Evolutionary conservation across 2,113 vertebrate genomes (phyloP).

Genomic region (Odobenus rosmarus): DNA sequence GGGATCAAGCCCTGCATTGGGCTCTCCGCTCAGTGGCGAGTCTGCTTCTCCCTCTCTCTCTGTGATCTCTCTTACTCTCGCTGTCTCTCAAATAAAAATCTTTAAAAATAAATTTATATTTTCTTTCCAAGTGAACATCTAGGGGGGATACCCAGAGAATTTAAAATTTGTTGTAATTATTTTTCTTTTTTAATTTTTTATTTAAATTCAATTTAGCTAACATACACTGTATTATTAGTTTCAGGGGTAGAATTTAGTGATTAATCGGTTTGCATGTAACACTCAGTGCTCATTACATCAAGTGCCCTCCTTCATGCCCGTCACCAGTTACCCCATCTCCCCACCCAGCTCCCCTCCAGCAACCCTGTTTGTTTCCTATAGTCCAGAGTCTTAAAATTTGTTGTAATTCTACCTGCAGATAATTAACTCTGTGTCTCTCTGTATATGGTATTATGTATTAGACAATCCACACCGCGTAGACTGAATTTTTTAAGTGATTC

Average conservation of each 20-base stretch:
- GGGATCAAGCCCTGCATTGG: no score
- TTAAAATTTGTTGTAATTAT: background rate
- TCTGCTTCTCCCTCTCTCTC: no score
- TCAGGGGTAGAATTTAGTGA: background rate
- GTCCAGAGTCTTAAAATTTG: background rate
- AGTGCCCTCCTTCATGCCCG: background rate
- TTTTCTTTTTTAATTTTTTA: background rate
- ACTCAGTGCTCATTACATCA: background rate
- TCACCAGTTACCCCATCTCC: background rate
- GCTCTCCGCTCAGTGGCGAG: no score
- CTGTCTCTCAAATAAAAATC: no score
- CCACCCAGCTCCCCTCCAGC: background rate
- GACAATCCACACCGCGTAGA: background rate
- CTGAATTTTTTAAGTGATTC: background rate
- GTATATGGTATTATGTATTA: background rate
- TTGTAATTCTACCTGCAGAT: background rate
- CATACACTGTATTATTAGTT: background rate
- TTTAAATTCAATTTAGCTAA: background rate
- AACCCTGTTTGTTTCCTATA: background rate
- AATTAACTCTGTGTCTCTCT: background rate
- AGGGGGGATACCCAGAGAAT: background rate
- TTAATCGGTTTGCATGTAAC: background rate
- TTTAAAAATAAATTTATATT: background rate
- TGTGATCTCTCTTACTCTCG: no score
- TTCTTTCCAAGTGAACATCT: slow-evolving; percentile 40